Evolutionary conservation across 2,888 invertebrate genomes (phyloP).

Genomic region (Cephus nigrinus): DNA sequence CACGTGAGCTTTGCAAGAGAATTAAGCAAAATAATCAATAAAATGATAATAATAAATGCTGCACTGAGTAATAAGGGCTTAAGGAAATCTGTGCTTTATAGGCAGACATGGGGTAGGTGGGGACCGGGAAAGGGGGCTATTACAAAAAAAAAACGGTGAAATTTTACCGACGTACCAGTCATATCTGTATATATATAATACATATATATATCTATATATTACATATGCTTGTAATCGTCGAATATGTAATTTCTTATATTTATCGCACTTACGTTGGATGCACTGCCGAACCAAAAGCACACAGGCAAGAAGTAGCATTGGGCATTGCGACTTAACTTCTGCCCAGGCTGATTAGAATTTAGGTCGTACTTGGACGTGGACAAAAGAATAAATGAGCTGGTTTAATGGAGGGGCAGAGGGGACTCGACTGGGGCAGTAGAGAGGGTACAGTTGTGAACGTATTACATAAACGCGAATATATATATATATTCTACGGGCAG

Average conservation of each 20-base stretch:
- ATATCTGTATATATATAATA: neutral
- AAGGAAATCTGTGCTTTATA: neutral
- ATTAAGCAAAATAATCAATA: neutral
- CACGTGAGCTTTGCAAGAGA: no score
- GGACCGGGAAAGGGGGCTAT: neutral
- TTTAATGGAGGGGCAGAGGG: neutral
- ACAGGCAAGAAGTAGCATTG: conserved; percentile 10
- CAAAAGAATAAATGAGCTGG: neutral
- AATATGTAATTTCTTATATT: neutral
- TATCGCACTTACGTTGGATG: neutral
- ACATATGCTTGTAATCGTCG: neutral
- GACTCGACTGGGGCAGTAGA: neutral
- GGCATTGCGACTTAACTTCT: neutral
- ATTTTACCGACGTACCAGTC: no score
- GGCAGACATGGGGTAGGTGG: neutral
- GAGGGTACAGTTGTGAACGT: neutral
- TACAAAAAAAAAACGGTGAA: neutral
- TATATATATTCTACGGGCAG: neutral
- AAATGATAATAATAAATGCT: neutral
- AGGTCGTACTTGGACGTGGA: neutral
- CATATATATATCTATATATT: neutral
- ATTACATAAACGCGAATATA: neutral
- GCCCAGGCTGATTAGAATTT: neutral
- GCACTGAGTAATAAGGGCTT: neutral
- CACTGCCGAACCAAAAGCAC: conserved; percentile 9